A percentile compares a stretch with the other conserved stretches of the same genome.
Evolutionary conservation across 2,888 invertebrate species (phyloP).

Genomic region (Prenolepis imparis): DNA sequence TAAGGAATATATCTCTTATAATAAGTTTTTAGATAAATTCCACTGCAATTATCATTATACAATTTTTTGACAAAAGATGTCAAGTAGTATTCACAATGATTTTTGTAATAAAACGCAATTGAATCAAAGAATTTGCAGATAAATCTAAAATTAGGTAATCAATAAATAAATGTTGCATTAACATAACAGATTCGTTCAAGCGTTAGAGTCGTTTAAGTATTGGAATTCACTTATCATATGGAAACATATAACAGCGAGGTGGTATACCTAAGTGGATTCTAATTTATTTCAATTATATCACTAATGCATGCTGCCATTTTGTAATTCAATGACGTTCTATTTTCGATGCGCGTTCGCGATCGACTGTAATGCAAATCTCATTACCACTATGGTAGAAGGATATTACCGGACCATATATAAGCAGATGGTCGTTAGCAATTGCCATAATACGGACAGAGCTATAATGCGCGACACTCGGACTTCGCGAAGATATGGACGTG

Average conservation of each 20-base stretch:
- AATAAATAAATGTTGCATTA: slow-evolving; percentile 26
- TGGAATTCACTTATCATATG: neutral
- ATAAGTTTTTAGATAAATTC: neutral
- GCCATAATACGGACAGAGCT: slow-evolving; percentile 14
- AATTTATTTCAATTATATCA: slow-evolving; percentile 46
- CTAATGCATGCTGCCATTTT: slow-evolving; percentile 39
- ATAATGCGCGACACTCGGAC: neutral
- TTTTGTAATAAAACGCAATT: neutral
- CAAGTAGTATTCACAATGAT: neutral
- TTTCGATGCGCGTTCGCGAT: slow-evolving; percentile 42
- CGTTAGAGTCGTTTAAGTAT: neutral
- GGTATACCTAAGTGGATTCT: slow-evolving; percentile 27
- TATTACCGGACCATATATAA: neutral
- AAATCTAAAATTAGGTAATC: neutral
- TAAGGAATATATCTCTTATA: neutral
- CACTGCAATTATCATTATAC: neutral
- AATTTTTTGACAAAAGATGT: neutral
- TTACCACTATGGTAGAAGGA: slow-evolving; percentile 28
- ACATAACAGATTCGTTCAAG: neutral
- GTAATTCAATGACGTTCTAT: slow-evolving; percentile 42
- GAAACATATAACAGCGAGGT: neutral
- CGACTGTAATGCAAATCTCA: slow-evolving; percentile 46
- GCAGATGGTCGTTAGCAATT: slow-evolving; percentile 24
- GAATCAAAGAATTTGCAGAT: neutral
- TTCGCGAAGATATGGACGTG: slow-evolving; percentile 14